Conservation (phyloP, 2,797 vertebrate species). For the Paedocypris micromegethes region DNA sequence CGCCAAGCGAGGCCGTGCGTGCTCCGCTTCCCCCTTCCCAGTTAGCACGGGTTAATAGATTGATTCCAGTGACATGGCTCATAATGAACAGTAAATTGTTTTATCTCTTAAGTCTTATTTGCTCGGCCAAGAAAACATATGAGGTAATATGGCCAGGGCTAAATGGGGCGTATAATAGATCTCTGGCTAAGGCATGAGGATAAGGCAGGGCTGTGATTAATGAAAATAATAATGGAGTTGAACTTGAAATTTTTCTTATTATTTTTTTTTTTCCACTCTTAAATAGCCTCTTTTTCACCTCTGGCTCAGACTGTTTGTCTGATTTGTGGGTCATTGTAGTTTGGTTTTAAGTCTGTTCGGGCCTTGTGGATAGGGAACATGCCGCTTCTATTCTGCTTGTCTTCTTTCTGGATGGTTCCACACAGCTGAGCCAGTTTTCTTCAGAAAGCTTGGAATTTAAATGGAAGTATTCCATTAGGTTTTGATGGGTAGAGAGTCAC, state of each 20-base stretch:
- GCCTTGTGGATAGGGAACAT: neutral
- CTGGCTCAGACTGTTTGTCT: constrained; percentile 83
- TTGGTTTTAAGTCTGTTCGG: constrained; percentile 54
- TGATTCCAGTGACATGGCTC: constrained; percentile 98
- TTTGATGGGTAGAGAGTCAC: too few relatives aligned
- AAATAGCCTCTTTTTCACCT: constrained; percentile 57
- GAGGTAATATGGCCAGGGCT: constrained; percentile 98
- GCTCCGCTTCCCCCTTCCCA: constrained; percentile 66
- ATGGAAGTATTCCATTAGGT: too few relatives aligned
- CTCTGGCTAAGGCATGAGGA: constrained; percentile 97
- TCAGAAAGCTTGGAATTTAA: too few relatives aligned
- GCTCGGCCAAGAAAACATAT: constrained; percentile 99
- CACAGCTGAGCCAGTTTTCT: too few relatives aligned
- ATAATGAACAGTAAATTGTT: constrained; percentile 99
- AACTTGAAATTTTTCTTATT: constrained; percentile 98
- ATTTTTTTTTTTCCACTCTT: constrained; percentile 57
- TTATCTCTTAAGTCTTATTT: constrained; percentile 99
- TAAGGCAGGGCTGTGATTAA: constrained; percentile 97
- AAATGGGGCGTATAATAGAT: constrained; percentile 99
- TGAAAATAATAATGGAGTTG: constrained; percentile 99
- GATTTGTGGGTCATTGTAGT: constrained; percentile 85
- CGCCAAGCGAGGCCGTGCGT: constrained; percentile 66
- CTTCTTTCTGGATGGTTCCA: too few relatives aligned
- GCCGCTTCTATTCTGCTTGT: too few relatives aligned
- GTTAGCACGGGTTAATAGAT: constrained; percentile 99